phyloP scores from a whole-genome alignment of 2,113 vertebrate genomes.

The Mellivora capensis region DNA sequence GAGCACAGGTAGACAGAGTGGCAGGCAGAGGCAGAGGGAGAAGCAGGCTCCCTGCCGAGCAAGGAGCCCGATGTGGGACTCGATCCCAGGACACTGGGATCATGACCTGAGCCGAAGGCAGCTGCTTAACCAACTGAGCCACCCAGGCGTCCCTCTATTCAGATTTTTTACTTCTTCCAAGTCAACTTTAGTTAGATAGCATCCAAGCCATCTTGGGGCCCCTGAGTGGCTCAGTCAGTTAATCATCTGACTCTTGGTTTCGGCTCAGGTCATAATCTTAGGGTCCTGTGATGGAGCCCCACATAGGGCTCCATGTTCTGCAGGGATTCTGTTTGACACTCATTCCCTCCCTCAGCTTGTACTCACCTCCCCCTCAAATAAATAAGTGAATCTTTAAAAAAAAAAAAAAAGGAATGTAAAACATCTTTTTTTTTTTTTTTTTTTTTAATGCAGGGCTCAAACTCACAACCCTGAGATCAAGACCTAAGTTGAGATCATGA shows the following conservation, averaged over 20 bases:
- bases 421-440: not conserved
- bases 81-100: too few relatives aligned
- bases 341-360: not conserved
- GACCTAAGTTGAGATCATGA: not conserved
- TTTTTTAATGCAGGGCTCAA: not conserved
- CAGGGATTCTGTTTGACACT: not conserved
- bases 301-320: not conserved
- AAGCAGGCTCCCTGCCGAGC: too few relatives aligned
- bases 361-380: not conserved
- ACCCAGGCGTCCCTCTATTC: not conserved
- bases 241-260: not conserved
- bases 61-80: too few relatives aligned
- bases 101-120: too few relatives aligned
- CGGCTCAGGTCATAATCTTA: not conserved
- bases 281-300: not conserved
- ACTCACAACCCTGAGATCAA: not conserved
- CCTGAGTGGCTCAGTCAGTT: not conserved
- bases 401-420: not conserved
- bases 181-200: not conserved
- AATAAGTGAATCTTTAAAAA: not conserved
- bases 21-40: too few relatives aligned
- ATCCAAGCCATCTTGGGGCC: not conserved
- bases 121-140: too few relatives aligned
- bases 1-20: too few relatives aligned
- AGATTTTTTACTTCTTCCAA: not conserved